Base-by-base conservation (phyloP, 1,140 invertebrate species). In the Drosophila kurseongensis region DNA sequence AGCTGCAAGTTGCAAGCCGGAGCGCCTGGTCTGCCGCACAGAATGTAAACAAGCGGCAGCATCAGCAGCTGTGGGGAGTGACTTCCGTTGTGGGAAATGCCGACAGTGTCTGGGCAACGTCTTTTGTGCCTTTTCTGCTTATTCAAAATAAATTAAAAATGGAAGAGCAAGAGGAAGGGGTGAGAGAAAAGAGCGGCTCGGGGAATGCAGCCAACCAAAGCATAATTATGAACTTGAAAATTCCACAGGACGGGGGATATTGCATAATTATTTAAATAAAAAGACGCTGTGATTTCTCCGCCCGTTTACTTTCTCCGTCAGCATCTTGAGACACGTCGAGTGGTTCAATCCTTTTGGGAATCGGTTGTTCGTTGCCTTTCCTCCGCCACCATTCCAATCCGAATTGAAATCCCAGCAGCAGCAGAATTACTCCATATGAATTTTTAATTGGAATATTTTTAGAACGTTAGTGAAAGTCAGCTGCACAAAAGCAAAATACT, bases 171-270 rank as follows among this genome's bases (percentile, higher is more conserved):
- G 68, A 57, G 72, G 78, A 58, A 62, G 47, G 14, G 36, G 10
- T 18, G n/a, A 29, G 13, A 36, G 16, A 44, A 12, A 10, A 12
- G 35, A 52, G 38, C n/a, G 6, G 48, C 27, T 13, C 14, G 38
- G 41, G 41, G 13, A 36, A 36, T 54, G 23, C 72, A 76, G 78
- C 55, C 71, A 73, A 82, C 48, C 71, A 63, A 62, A 57, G 63
- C 77, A 84, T 80, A 89, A 89, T 89, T 89, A 89, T 89, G 85
- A 89, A 90, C 85, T 89, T 84, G 80, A 89, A 89, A 80, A 80
- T 74, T 62, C 74, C 79, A 38, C 52, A 63, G 59, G 67, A 32
- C 13, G 27, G 63, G 69, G 41, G 61, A 65, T 74, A 78, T 82
- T 89, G 85, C 65, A 84, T 84, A 89, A 89, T 89, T 84, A 78